Base-by-base conservation (phyloP, 1,140 invertebrate species). In the Brachionus paranguensis region DNA sequence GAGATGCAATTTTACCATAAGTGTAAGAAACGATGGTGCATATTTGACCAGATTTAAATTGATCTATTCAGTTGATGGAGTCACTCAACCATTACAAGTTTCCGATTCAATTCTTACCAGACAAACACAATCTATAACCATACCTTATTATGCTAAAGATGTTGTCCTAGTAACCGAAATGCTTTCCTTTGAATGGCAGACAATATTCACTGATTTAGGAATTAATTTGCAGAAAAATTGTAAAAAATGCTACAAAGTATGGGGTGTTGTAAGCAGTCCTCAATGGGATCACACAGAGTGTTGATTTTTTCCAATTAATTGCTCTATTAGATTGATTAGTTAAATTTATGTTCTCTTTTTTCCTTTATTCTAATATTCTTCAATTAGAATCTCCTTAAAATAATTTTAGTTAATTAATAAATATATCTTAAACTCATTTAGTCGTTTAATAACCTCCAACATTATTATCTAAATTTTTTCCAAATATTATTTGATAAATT, bases 171-270 rank as follows among this genome's bases (percentile, higher is more conserved):
- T 68, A 6, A 27, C 10, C 17, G 78, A 81, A 14, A 45, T 17
- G 45, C 17, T 47, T 12, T 43, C 11, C 3, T 29, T 60, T 41
- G 24, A 41, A 12, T 81, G 78, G 78, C 6, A 47, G 6, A 81
- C 53, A 8, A 81, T 81, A 5, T 60, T 68, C 78, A 45, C 37
- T 8, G 78, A 81, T 37, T 41, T 14, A 24, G 53, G 33, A 5
- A 81, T 81, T 20, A 14, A 81, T 29, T 37, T 47, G 3, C 3
- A 29, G 7, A 81, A 53, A n/a, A 60, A 81, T 29, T 81, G 78
- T 45, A 81, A 14, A 41, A 81, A 81, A 64, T 81, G 78, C 43
- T 81, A 81, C 20, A 81, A 81, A 81, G 43, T 47, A n/a, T 81
- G 78, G 78, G 78, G 78, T 64, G 17, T n/a, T 64, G 10, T 17